phyloP scores from a whole-genome alignment of 2,888 invertebrate species.

The Hirtodrosophila histrioides region DNA sequence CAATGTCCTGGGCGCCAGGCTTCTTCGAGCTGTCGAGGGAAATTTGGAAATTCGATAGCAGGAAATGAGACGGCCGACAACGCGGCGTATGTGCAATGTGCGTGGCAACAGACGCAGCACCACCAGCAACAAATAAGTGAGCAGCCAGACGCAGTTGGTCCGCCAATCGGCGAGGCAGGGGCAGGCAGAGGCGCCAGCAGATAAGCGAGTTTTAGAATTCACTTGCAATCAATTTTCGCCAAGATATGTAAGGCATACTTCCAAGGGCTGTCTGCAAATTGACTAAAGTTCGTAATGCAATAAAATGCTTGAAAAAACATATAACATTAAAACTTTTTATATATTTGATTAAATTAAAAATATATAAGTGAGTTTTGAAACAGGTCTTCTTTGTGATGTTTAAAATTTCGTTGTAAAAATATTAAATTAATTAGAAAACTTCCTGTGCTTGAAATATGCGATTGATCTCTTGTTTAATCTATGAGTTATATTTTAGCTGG shows the following conservation, averaged over 20 bases:
- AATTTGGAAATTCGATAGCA: constrained; percentile 65
- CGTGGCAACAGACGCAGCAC: constrained; percentile 28
- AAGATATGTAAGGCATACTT: constrained; percentile 10
- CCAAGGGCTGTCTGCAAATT: background rate
- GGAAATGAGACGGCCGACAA: constrained; percentile 65
- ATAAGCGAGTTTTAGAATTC: constrained; percentile 23
- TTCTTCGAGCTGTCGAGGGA: constrained; percentile 51
- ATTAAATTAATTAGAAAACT: no score
- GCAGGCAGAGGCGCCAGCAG: background rate
- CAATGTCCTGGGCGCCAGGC: constrained; percentile 31
- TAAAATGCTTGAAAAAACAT: background rate
- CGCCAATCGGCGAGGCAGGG: no score
- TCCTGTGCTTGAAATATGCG: no score
- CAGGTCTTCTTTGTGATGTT: no score
- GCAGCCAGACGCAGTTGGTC: constrained; percentile 4
- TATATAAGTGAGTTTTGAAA: no score
- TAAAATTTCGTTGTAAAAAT: no score
- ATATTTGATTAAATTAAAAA: no score
- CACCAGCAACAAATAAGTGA: constrained; percentile 33
- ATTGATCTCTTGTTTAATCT: no score
- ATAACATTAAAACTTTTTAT: background rate
- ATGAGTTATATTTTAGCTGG: no score
- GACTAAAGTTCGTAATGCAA: constrained; percentile 11
- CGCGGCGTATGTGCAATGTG: constrained; percentile 61
- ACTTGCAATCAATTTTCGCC: constrained; percentile 25